phyloP scores from a whole-genome alignment of 2,113 vertebrate species.

The Lycaon pictus region DNA sequence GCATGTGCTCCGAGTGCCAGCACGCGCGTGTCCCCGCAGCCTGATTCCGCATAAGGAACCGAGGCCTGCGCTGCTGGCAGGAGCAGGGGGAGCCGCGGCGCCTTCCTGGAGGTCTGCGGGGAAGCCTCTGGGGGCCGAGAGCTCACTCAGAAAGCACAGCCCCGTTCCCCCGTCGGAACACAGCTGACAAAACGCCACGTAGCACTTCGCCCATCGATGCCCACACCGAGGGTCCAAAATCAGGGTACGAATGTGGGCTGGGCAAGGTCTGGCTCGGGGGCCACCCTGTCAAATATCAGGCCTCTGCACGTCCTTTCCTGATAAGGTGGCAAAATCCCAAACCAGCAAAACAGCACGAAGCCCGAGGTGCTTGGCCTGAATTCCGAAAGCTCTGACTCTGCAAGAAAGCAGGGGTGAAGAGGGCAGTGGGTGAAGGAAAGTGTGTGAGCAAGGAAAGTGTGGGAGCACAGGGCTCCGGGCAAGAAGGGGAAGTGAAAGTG shows the following conservation, averaged over 20 bases:
- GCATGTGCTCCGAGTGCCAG: neutral
- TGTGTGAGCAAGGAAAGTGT: neutral
- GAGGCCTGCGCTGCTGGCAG: too few species aligned
- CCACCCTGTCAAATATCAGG: neutral
- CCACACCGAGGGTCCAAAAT: neutral
- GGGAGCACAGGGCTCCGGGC: neutral
- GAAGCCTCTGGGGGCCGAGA: neutral
- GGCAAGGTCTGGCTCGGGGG: neutral
- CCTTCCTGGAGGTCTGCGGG: neutral
- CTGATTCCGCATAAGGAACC: neutral
- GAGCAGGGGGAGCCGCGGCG: neutral
- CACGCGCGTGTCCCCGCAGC: too few species aligned
- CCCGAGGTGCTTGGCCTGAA: neutral
- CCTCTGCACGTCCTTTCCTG: fast-evolving
- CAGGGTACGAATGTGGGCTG: neutral
- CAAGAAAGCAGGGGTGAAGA: neutral
- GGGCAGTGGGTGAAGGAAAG: neutral
- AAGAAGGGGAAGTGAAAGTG: neutral
- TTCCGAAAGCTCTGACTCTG: neutral
- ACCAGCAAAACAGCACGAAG: neutral
- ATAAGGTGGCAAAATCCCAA: neutral
- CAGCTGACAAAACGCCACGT: neutral
- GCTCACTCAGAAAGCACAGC: neutral
- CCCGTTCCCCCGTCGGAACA: neutral
- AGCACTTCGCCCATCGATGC: neutral